Percentiles rank a stretch among this genome's conserved stretches.
phyloP scores from a whole-genome alignment of 2,113 vertebrate species.

The Romanogobio albipinnatus region DNA sequence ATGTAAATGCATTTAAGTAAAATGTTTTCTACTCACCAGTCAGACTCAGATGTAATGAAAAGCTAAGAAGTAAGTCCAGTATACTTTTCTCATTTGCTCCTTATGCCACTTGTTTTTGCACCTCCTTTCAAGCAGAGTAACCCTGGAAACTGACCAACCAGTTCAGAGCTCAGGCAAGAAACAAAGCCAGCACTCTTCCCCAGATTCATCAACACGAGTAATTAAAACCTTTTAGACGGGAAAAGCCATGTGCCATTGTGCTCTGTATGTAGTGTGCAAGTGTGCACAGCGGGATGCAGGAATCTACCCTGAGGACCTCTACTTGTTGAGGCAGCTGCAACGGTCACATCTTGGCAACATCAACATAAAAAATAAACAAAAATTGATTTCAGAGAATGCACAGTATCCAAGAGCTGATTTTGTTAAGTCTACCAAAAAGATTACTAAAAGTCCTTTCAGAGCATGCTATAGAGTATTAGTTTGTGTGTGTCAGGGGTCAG shows the following conservation, averaged over 20 bases:
- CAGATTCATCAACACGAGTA: conserved; percentile 46
- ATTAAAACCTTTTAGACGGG: conserved; percentile 59
- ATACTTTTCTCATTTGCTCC: background rate
- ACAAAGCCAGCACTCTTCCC: conserved; percentile 68
- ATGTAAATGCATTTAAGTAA: background rate
- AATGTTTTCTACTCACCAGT: conserved; percentile 30
- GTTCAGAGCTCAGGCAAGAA: conserved; percentile 33
- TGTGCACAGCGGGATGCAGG: conserved; percentile 56
- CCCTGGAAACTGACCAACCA: conserved; percentile 50
- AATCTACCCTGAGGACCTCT: conserved; percentile 31
- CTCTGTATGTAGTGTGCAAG: conserved; percentile 26
- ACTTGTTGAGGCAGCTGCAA: conserved; percentile 34
- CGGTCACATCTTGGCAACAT: conserved; percentile 12
- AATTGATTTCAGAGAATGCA: background rate
- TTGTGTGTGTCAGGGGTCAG: conserved; percentile 3
- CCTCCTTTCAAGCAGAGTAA: conserved; percentile 38
- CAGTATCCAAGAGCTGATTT: background rate
- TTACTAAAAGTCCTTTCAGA: background rate
- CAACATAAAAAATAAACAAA: background rate
- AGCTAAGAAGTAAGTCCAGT: background rate
- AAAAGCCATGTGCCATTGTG: conserved; percentile 31
- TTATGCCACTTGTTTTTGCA: conserved; percentile 26
- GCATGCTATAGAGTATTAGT: background rate
- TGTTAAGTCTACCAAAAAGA: background rate
- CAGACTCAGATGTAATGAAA: background rate